Evolutionary conservation across 1,140 invertebrate genomes (phyloP), one percentile per base, ranked within the genome.

Genomic region (Araneus ventricosus): DNA sequence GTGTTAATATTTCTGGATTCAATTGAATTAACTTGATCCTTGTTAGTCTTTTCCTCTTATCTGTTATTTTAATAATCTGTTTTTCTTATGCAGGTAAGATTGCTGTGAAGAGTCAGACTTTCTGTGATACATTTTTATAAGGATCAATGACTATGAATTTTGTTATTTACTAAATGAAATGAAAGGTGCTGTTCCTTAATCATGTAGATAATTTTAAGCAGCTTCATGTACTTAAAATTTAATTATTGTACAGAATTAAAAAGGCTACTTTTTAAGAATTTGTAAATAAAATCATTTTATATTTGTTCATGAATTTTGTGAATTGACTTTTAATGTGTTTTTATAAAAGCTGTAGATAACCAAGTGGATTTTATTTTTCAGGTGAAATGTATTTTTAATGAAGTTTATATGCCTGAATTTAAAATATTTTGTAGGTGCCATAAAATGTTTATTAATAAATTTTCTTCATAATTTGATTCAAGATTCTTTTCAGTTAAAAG

Each of bases 51-150:
- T n/a, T n/a, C n/a, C 45, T 52, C 45, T 52, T 14, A 14, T 52
- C 45, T 52, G 17, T 52, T 52, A 52, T 52, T 17, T 52, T 52
- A 52, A 52, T 52, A 14, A 52, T 14, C 17, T 0, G 22, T 87
- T 39, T 87, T 59, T 87, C 5, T 59, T 34, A 30, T 63, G 0
- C 57, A 87, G 85, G 27, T 87, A 22, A 24, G 27, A 63, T 27
- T 24, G 34, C 34, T 45, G 27, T 59, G 20, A 61, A 63, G 45
- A 37, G 61, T 30, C 61, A 20, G 61, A 41, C 59, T 63, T 89
- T 89, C 88, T 90, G 88, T 90, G 88, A 90, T 90, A 90, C 30
- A 80, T 80, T 90, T 90, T 90, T 90, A 57, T 57, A 86, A 34
- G 45, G 85, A 87, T 61, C 59, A 88, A 41, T 88, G 39, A 34